Conservation (phyloP, 2,888 invertebrate genomes). For the Cheilosia vulpina region DNA sequence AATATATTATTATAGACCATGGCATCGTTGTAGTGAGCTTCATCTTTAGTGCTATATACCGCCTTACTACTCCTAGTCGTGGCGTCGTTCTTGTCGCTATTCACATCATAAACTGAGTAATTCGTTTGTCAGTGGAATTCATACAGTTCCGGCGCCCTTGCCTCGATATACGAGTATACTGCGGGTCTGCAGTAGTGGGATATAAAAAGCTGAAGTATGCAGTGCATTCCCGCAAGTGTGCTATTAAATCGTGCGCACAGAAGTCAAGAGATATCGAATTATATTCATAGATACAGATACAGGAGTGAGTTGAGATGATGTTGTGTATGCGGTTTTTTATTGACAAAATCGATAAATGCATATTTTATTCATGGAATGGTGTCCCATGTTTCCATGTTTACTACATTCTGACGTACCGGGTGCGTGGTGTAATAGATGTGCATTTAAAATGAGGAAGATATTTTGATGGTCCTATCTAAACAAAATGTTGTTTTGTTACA, state of each 20-base stretch:
- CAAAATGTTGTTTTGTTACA: too few relatives aligned
- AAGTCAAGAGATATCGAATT: slow-evolving; percentile 30
- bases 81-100: slow-evolving; percentile 34
- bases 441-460: too few relatives aligned
- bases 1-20: slow-evolving; percentile 51
- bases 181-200: slow-evolving; percentile 24
- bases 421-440: too few relatives aligned
- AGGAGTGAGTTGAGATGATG: slow-evolving; percentile 16
- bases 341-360: slow-evolving; percentile 40
- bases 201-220: slow-evolving; percentile 30
- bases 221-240: slow-evolving; percentile 4
- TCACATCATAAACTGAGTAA: slow-evolving; percentile 52
- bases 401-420: too few relatives aligned
- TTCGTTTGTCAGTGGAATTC: slow-evolving; percentile 58
- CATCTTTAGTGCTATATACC: background rate
- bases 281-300: background rate
- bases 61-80: too few relatives aligned
- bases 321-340: slow-evolving; percentile 31
- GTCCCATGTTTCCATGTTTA: too few relatives aligned
- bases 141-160: slow-evolving; percentile 54
- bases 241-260: slow-evolving; percentile 41
- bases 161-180: background rate
- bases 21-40: slow-evolving; percentile 23
- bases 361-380: slow-evolving; percentile 6
- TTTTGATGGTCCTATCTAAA: too few relatives aligned